Evolutionary conservation across 2,888 invertebrate genomes (phyloP), one percentile per base, ranked within the genome.

Genomic region (Diloba caeruleocephala): DNA sequence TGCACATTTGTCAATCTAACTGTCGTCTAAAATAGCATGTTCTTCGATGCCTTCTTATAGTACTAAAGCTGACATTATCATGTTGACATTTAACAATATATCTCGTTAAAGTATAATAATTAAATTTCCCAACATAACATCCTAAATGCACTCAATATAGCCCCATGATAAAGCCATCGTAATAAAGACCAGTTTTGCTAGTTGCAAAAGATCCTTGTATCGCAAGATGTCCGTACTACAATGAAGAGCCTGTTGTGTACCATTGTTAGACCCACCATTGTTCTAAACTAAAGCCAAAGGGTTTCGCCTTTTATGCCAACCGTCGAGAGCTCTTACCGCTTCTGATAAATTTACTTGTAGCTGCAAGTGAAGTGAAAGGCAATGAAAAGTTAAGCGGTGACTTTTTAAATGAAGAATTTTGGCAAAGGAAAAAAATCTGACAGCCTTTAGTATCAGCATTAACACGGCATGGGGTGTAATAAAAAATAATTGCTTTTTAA

Each of bases 321-420:
- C 45, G 65, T 39, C 29, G 34, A 62, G 63, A 4, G 55, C 68
- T 43, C 68, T 72, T 48, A 36, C 58, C 58, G 53, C 66, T 66
- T 61, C 82, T 81, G 81, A 80, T 84, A 82, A 85, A 85, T 85
- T 81, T 73, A 82, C 78, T 75, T 66, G 66, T 38, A 54, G 57
- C 72, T 84, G 82, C 79, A 79, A 73, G 64, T 76, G 78, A 81
- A 78, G 76, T 79, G 74, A 79, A 78, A 72, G 56, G 65, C 71
- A 67, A 59, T 71, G 74, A 72, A 77, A 71, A 77, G 63, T 72
- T 71, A 59, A 60, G 54, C 67, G 53, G 26, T 36, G 31, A 13
- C 29, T 52, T 56, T 56, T 63, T 60, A 42, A 62, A 53, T 51
- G 15, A 63, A 55, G 37, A 68, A 29, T 51, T 60, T 52, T 37